Evolutionary conservation across 1,140 invertebrate species (phyloP).

Genomic region (Orussus abietinus): DNA sequence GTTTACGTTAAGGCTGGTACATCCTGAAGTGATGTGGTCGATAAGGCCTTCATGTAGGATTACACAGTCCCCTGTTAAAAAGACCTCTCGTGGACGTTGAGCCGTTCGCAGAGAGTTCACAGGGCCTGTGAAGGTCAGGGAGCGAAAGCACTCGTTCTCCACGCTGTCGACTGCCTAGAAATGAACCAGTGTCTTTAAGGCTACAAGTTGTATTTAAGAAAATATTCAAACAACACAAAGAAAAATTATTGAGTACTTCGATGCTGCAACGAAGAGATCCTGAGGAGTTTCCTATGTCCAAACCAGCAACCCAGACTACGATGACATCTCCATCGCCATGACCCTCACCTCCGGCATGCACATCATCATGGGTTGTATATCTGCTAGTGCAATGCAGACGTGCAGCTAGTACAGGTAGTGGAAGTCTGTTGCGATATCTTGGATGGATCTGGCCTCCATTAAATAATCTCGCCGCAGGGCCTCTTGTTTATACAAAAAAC

Average conservation of each 20-base stretch:
- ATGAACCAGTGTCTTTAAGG: constrained; percentile 7
- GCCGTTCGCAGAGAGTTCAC: constrained; percentile 41
- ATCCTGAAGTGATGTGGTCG: constrained; percentile 37
- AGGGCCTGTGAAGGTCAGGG: constrained; percentile 44
- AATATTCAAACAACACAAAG: background rate
- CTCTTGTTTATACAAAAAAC: constrained; percentile 20
- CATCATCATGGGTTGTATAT: constrained; percentile 15
- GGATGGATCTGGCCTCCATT: constrained; percentile 41
- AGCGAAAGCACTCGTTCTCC: constrained; percentile 36
- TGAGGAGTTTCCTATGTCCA: constrained; percentile 34
- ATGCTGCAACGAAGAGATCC: constrained; percentile 40
- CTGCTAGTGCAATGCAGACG: constrained; percentile 29
- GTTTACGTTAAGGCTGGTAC: constrained; percentile 41
- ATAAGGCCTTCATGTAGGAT: constrained; percentile 44
- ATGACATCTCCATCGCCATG: constrained; percentile 33
- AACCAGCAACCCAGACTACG: constrained; percentile 45
- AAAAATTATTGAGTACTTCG: constrained; percentile 29
- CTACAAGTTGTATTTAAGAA: constrained; percentile 1
- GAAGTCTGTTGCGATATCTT: constrained; percentile 43
- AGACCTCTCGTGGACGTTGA: constrained; percentile 39
- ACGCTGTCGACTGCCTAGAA: constrained; percentile 38
- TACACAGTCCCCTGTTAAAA: constrained; percentile 43
- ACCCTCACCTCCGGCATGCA: constrained; percentile 18
- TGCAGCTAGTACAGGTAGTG: constrained; percentile 41
- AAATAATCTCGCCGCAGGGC: constrained; percentile 37